Conservation (phyloP, 2,797 vertebrate genomes). For the Helarctos malayanus region DNA sequence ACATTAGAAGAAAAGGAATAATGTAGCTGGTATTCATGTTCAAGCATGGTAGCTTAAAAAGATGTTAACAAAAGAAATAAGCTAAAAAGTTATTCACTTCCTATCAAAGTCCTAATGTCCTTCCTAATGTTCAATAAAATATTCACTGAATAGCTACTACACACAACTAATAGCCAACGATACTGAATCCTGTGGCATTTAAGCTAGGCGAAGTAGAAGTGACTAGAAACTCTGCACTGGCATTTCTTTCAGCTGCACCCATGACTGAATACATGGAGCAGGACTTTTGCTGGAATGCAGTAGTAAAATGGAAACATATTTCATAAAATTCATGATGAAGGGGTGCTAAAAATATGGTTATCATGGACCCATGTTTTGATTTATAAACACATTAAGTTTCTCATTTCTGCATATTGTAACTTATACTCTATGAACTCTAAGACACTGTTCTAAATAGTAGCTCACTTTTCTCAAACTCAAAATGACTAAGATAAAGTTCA, state of each 20-base stretch:
- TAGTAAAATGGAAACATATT: neutral
- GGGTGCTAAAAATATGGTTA: neutral
- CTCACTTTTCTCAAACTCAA: slow-evolving; percentile 1
- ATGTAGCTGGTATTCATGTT: neutral
- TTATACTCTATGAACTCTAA: neutral
- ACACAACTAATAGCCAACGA: slow-evolving; percentile 30
- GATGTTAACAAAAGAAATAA: slow-evolving; percentile 24
- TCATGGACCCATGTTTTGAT: neutral
- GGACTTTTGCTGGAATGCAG: neutral
- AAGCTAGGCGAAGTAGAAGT: neutral
- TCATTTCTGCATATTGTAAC: slow-evolving; percentile 24
- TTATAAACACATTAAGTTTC: slow-evolving; percentile 22
- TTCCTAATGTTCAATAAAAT: slow-evolving; percentile 2
- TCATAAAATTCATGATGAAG: neutral
- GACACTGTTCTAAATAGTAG: neutral
- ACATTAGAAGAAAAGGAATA: neutral
- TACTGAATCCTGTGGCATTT: neutral
- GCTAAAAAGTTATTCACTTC: slow-evolving; percentile 9
- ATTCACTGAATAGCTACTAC: neutral
- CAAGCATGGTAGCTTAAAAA: slow-evolving; percentile 35
- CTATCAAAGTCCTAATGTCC: slow-evolving; percentile 13
- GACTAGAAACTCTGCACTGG: neutral
- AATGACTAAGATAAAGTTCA: neutral
- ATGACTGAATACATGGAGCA: neutral
- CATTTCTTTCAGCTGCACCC: neutral